These are phyloP conservation scores for Lithosia quadra DNA, from an alignment of 2,888 invertebrate species.

Conservation along the genomic window DNA sequence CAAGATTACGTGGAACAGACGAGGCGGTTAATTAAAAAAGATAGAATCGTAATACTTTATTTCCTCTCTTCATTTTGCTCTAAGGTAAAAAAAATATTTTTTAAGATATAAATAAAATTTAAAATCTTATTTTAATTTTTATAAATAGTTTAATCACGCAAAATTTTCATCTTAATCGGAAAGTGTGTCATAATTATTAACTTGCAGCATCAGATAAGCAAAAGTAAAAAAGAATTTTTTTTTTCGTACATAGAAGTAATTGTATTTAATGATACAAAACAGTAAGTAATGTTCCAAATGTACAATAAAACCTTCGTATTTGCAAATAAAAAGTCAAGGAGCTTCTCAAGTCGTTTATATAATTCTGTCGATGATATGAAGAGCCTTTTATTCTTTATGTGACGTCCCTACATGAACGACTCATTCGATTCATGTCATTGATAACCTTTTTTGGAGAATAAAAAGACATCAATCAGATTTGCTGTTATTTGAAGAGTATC, in stretches of 20 bases:
- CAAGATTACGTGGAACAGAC: background rate
- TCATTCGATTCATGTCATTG: conserved; percentile 10
- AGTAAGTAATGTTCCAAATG: background rate
- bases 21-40: background rate
- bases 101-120: no score
- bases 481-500: background rate
- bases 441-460: conserved; percentile 12
- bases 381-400: conserved; percentile 2
- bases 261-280: no score
- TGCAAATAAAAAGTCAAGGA: background rate
- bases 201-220: no score
- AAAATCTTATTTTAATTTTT: no score
- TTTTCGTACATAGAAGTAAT: no score
- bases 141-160: no score
- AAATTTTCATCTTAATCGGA: no score
- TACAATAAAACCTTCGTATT: conserved; percentile 12
- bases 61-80: background rate
- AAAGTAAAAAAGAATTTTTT: no score
- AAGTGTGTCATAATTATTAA: no score
- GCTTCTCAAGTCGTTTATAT: conserved; percentile 7
- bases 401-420: background rate
- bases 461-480: conserved; percentile 2
- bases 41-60: background rate
- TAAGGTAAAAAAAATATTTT: no score
- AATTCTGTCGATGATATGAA: background rate